Base-by-base conservation (phyloP, 2,797 vertebrate species). In the Xerus rutilus region DNA sequence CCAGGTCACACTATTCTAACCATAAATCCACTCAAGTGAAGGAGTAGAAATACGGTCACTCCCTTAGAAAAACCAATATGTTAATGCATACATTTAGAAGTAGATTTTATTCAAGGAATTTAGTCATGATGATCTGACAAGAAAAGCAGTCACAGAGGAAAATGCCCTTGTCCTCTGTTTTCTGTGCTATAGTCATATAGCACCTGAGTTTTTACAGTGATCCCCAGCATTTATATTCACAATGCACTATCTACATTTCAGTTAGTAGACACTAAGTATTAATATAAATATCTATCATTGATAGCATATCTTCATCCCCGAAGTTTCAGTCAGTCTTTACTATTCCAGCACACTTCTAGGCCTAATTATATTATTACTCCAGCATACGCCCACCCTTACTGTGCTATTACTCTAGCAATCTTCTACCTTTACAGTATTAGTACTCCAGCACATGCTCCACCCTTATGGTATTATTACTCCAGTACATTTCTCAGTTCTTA, bases 191-290 rank as follows among this genome's bases (percentile, higher is more conserved):
- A 45, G 70, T 35, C 23, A 32, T 15, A 57, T 4, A 69, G 54
- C 10, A 12, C 67, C 82, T 95, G 89, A 54, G 67, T 72, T 96
- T 94, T 77, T 92, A 81, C n/a, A 30, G 89, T 74, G 94, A 81
- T 25, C 35, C 65, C 74, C 57, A 87, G 20, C 1, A 88, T 67
- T 35, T 77, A 97, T 81, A 96, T 70, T 93, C 70, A 95, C 35
- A 89, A 91, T 45, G 64, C n/a, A 91, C 93, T 91, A 87, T 92
- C 73, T 32, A 62, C 79, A 35, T 78, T 65, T 85, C 0, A 54
- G 67, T 5, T 88, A 52, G 47, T 45, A 85, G 89, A 43, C 93
- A 94, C 93, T 95, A 97, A 95, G 93, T 97, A 78, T 90, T 93
- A 96, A 83, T 88, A 92, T 74, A 62, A 85, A 82, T 89, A 95